phyloP scores from a whole-genome alignment of 2,888 invertebrate genomes.

The Ceraclea dissimilis region DNA sequence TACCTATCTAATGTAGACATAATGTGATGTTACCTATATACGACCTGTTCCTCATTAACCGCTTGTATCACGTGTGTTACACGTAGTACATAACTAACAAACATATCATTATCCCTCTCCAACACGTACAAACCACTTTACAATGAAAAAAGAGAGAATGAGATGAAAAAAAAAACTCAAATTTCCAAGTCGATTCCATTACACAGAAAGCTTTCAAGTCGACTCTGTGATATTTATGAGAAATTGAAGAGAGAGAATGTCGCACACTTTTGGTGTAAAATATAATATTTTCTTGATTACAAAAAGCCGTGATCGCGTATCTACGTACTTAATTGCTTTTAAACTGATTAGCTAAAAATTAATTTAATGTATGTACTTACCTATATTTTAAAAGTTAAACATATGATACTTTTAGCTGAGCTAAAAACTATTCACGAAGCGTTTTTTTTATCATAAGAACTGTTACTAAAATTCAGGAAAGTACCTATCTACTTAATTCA shows the following conservation, averaged over 20 bases:
- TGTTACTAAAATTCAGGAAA: neutral
- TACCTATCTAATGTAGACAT: too few relatives aligned
- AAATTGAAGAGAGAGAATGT: slow-evolving; percentile 16
- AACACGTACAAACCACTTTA: too few relatives aligned
- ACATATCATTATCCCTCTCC: too few relatives aligned
- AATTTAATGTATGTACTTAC: neutral
- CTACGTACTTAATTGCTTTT: neutral
- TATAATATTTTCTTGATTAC: neutral
- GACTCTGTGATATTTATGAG: slow-evolving; percentile 22
- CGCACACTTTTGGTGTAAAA: slow-evolving; percentile 3
- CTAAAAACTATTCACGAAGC: too few relatives aligned
- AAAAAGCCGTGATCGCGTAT: neutral
- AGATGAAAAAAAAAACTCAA: too few relatives aligned
- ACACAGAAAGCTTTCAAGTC: slow-evolving; percentile 7
- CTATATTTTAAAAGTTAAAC: neutral
- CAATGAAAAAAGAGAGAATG: too few relatives aligned
- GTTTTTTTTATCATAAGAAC: neutral
- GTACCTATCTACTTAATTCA: neutral
- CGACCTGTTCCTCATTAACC: too few relatives aligned
- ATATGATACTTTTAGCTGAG: too few relatives aligned
- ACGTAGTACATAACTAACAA: too few relatives aligned
- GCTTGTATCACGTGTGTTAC: too few relatives aligned
- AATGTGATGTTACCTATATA: too few relatives aligned
- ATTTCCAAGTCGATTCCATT: slow-evolving; percentile 1
- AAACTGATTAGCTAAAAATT: neutral